Evolutionary conservation across 2,888 invertebrate genomes (phyloP).

Genomic region (Pasiphila rectangulata): DNA sequence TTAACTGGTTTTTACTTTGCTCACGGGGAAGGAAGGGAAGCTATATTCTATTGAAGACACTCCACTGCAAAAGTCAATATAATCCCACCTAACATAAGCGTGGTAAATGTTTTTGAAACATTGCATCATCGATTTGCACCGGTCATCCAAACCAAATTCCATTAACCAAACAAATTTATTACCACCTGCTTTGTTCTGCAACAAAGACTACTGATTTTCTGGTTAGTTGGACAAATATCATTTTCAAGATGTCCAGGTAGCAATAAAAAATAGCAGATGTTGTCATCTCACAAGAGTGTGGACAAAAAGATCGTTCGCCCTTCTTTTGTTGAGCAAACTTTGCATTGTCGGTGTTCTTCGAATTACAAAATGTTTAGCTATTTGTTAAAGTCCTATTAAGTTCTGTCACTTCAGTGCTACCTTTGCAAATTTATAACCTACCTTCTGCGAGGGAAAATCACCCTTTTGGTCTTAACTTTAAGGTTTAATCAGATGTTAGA

Average conservation of each 20-base stretch:
- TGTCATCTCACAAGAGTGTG: slow-evolving; percentile 58
- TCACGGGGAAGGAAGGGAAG: no score
- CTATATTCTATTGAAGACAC: no score
- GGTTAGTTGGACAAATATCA: slow-evolving; percentile 78
- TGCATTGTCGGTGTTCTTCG: slow-evolving; percentile 73
- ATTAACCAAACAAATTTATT: slow-evolving; percentile 57
- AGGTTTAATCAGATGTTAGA: slow-evolving; percentile 24
- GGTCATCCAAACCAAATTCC: slow-evolving; percentile 45
- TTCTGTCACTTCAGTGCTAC: slow-evolving; percentile 67
- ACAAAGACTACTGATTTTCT: slow-evolving; percentile 76
- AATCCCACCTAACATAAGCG: neutral
- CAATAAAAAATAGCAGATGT: slow-evolving; percentile 73
- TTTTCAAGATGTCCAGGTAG: slow-evolving; percentile 63
- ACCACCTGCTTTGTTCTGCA: slow-evolving; percentile 51
- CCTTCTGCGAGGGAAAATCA: slow-evolving; percentile 27
- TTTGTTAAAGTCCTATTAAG: slow-evolving; percentile 79
- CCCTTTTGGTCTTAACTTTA: slow-evolving; percentile 34
- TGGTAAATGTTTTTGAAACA: slow-evolving; percentile 31
- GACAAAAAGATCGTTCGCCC: slow-evolving; percentile 62
- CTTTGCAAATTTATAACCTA: slow-evolving; percentile 40
- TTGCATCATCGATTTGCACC: slow-evolving; percentile 48
- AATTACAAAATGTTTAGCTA: slow-evolving; percentile 79
- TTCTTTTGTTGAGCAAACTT: slow-evolving; percentile 71
- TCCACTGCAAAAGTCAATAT: no score
- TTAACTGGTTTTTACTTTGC: no score